Evolutionary conservation across 2,888 invertebrate species (phyloP).

Genomic region (Synanthedon formicaeformis): DNA sequence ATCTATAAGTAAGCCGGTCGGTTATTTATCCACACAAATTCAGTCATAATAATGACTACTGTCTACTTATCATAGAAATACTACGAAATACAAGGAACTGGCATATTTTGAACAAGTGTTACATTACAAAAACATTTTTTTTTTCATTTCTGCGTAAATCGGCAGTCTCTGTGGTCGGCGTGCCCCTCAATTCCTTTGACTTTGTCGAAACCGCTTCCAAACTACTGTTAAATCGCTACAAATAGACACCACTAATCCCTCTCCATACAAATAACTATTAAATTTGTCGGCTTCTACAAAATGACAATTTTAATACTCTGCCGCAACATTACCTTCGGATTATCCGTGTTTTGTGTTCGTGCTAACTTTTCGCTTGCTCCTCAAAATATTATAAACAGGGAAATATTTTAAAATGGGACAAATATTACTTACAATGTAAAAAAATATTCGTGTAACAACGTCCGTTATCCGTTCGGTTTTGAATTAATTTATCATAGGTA

Average conservation of each 20-base stretch:
- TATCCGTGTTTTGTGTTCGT: conserved; percentile 50
- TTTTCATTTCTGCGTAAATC: conserved; percentile 48
- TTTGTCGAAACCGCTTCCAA: conserved; percentile 26
- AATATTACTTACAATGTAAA: too few relatives aligned
- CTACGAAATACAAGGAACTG: background rate
- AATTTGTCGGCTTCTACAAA: conserved; percentile 52
- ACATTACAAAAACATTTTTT: conserved; percentile 10
- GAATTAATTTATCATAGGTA: too few relatives aligned
- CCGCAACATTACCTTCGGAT: conserved; percentile 55
- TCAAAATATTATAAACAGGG: background rate
- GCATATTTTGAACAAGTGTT: background rate
- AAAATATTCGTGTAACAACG: too few relatives aligned
- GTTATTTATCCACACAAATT: too few relatives aligned
- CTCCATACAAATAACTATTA: conserved; percentile 47
- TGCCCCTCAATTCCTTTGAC: conserved; percentile 18
- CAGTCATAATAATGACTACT: too few relatives aligned
- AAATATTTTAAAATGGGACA: too few relatives aligned
- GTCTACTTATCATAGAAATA: background rate
- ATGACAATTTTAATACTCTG: conserved; percentile 49
- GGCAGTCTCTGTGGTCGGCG: conserved; percentile 26
- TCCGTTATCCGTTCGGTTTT: too few relatives aligned
- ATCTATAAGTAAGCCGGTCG: too few relatives aligned
- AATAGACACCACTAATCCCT: conserved; percentile 53
- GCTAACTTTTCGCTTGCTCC: conserved; percentile 24
- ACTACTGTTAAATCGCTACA: conserved; percentile 39